Conservation (phyloP, 2,113 vertebrate genomes). For the Oryzias melastigma region DNA sequence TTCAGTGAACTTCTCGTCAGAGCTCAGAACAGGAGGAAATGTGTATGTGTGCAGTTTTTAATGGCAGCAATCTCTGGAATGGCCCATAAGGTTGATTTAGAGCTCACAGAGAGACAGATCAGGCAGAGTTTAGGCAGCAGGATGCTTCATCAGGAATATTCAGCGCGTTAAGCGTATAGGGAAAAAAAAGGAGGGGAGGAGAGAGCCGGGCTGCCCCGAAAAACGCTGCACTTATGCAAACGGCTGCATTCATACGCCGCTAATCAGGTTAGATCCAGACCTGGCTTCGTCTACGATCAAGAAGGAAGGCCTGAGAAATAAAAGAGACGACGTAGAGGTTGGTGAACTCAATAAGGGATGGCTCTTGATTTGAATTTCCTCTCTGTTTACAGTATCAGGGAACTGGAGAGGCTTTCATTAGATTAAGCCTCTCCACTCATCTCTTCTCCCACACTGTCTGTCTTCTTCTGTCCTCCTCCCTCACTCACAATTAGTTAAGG, state of each 20-base stretch:
- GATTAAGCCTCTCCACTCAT: constrained; percentile 59
- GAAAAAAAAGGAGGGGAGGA: not conserved
- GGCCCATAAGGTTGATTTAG: constrained; percentile 74
- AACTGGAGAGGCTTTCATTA: constrained; percentile 61
- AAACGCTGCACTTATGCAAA: constrained; percentile 20
- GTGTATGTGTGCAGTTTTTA: constrained; percentile 63
- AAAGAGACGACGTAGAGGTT: constrained; percentile 33
- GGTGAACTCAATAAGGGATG: constrained; percentile 34
- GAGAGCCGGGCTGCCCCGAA: constrained; percentile 4
- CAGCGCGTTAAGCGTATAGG: constrained; percentile 35
- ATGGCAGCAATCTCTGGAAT: constrained; percentile 72
- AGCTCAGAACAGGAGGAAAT: constrained; percentile 48
- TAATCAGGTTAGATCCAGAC: constrained; percentile 55
- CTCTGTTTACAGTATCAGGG: constrained; percentile 56
- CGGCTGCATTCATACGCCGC: constrained; percentile 23
- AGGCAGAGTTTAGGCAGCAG: constrained; percentile 62
- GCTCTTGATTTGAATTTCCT: constrained; percentile 47
- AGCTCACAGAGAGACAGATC: constrained; percentile 55
- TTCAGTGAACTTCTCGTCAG: constrained; percentile 16
- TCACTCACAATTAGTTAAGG: constrained; percentile 61
- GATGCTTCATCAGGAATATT: constrained; percentile 70
- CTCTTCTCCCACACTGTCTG: constrained; percentile 44
- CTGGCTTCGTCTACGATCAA: constrained; percentile 19
- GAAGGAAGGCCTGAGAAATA: constrained; percentile 17
- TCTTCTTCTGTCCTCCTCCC: constrained; percentile 46